These are phyloP conservation scores for Craniophora ligustri DNA, from an alignment of 2,888 invertebrate genomes.

Conservation along the genomic window DNA sequence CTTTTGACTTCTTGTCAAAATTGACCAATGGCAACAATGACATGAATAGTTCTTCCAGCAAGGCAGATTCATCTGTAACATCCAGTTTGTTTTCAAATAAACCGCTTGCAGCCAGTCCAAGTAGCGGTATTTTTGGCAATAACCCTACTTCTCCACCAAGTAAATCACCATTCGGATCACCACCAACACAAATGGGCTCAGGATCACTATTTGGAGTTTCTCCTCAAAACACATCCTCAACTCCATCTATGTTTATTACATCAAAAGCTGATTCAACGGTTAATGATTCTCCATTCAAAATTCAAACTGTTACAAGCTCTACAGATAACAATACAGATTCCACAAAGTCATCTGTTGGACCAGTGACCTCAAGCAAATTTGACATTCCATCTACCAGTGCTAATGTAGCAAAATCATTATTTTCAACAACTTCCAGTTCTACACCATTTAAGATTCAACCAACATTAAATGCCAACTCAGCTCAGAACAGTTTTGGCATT, in stretches of 20 bases:
- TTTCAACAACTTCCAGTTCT: conserved; percentile 63
- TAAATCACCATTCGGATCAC: conserved; percentile 64
- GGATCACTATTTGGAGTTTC: conserved; percentile 47
- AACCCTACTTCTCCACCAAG: conserved; percentile 58
- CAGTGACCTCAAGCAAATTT: conserved; percentile 63
- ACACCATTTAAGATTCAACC: conserved; percentile 68
- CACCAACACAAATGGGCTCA: conserved; percentile 37
- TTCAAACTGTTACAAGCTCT: conserved; percentile 63
- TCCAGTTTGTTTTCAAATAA: conserved; percentile 69
- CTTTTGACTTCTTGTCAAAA: conserved; percentile 90
- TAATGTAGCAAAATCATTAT: conserved; percentile 63
- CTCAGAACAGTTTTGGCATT: conserved; percentile 53
- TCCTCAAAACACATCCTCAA: conserved; percentile 49
- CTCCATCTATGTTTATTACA: conserved; percentile 65
- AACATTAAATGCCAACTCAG: conserved; percentile 54
- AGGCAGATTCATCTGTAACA: conserved; percentile 56
- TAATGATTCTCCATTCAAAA: conserved; percentile 72
- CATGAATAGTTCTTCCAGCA: conserved; percentile 68
- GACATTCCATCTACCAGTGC: conserved; percentile 64
- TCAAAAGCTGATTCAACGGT: conserved; percentile 72
- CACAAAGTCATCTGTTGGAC: conserved; percentile 57
- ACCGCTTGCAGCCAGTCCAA: conserved; percentile 59
- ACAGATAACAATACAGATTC: conserved; percentile 59
- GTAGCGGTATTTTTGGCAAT: conserved; percentile 65
- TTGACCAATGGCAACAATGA: conserved; percentile 82